These are phyloP conservation scores for Holothuria glaberrima DNA, from an alignment of 35 echinoderm and acorn worm genomes.

Conservation along the genomic window DNA sequence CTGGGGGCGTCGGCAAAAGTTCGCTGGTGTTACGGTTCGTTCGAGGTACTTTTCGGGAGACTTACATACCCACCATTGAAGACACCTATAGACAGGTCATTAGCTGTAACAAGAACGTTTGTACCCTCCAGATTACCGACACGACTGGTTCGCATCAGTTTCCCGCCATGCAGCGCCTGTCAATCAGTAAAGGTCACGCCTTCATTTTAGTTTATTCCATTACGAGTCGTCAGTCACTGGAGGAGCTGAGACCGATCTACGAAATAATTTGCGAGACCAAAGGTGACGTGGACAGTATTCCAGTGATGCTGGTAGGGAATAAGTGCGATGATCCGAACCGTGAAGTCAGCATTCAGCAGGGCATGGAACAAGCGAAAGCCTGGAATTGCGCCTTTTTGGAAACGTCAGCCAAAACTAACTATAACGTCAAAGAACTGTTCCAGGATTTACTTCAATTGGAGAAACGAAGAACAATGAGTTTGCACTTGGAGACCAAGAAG, in stretches of 20 bases:
- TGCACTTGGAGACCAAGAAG: slow-evolving; percentile 98
- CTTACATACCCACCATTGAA: slow-evolving; percentile 97
- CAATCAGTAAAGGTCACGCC: slow-evolving; percentile 97
- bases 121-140: slow-evolving; percentile 97
- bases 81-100: slow-evolving; percentile 99
- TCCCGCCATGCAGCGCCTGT: slow-evolving; percentile 98
- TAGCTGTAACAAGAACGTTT: slow-evolving; percentile 99
- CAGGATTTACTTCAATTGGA: slow-evolving; percentile 97
- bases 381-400: slow-evolving; percentile 96
- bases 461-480: slow-evolving; percentile 96
- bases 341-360: slow-evolving; percentile 91
- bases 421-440: slow-evolving; percentile 99
- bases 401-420: slow-evolving; percentile 98
- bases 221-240: slow-evolving; percentile 93
- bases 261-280: slow-evolving; percentile 96
- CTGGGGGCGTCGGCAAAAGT: slow-evolving; percentile 97
- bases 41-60: slow-evolving; percentile 95
- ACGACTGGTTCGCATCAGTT: slow-evolving; percentile 98
- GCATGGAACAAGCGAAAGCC: slow-evolving; percentile 82
- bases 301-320: slow-evolving; percentile 96
- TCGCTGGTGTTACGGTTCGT: slow-evolving; percentile 96
- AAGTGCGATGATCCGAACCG: slow-evolving; percentile 97
- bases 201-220: slow-evolving; percentile 99
- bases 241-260: slow-evolving; percentile 97
- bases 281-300: slow-evolving; percentile 96